These are phyloP conservation scores for Apteryx mantelli DNA, from an alignment of 2,113 vertebrate species.

Conservation along the genomic window DNA sequence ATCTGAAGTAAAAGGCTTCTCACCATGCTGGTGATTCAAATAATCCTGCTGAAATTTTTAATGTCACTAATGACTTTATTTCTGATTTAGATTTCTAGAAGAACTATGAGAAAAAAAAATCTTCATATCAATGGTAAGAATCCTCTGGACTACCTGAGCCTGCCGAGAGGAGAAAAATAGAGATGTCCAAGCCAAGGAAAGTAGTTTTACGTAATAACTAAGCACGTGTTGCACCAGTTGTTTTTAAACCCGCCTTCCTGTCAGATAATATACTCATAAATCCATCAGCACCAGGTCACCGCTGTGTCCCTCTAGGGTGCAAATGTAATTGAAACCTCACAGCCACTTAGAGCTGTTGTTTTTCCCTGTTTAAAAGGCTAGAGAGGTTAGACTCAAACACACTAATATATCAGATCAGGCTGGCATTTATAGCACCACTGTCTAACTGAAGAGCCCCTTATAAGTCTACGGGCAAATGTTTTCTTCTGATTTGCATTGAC, in stretches of 20 bases:
- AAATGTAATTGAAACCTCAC: constrained; percentile 70
- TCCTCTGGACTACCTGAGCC: neutral
- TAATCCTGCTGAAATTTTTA: neutral
- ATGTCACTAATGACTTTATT: neutral
- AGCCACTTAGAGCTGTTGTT: constrained; percentile 60
- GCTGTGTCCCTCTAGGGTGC: constrained; percentile 5
- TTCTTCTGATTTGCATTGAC: neutral
- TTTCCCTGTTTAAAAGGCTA: constrained; percentile 36
- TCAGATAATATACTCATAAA: constrained; percentile 65
- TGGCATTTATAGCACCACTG: neutral
- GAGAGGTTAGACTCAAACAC: constrained; percentile 39
- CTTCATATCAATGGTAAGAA: neutral
- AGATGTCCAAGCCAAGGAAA: neutral
- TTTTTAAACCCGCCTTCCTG: constrained; percentile 63
- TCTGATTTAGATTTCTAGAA: neutral
- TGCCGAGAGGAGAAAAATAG: neutral
- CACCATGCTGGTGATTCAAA: neutral
- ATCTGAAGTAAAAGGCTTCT: neutral
- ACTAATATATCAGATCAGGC: constrained; percentile 24
- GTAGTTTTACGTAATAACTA: constrained; percentile 5
- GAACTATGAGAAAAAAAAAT: neutral
- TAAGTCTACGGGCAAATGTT: neutral
- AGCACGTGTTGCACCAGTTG: neutral
- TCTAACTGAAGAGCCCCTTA: neutral
- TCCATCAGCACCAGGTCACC: constrained; percentile 70